Percentiles rank a stretch among this genome's conserved stretches.
Evolutionary conservation across 2,113 vertebrate species (phyloP).

Genomic region (Dicentrarchus labrax): DNA sequence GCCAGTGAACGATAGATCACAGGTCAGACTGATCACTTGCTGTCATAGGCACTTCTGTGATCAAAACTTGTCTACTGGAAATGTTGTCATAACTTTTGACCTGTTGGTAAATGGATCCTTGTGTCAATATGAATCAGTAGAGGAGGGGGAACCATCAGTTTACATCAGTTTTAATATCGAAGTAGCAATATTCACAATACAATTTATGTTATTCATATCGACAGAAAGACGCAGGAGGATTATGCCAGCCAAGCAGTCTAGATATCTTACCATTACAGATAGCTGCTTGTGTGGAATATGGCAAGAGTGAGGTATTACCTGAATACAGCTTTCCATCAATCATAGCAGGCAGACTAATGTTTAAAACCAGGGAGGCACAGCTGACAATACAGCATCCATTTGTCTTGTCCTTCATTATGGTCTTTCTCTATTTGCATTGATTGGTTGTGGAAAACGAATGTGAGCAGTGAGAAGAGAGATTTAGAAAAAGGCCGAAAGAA

Average conservation of each 20-base stretch:
- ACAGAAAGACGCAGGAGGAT: constrained; percentile 30
- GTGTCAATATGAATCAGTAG: constrained; percentile 20
- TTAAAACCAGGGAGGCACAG: constrained; percentile 60
- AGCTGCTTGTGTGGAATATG: constrained; percentile 44
- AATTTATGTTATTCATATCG: constrained; percentile 39
- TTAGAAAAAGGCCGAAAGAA: not conserved
- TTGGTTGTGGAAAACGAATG: constrained; percentile 68
- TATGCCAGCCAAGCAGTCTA: constrained; percentile 5
- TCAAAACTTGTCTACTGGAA: constrained; percentile 38
- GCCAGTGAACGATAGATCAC: constrained; percentile 50
- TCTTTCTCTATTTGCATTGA: constrained; percentile 76
- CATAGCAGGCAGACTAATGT: constrained; percentile 60
- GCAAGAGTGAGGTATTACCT: constrained; percentile 61
- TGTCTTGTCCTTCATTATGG: constrained; percentile 71
- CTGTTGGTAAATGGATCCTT: constrained; percentile 37
- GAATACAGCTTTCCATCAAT: constrained; percentile 70
- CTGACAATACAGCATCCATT: constrained; percentile 63
- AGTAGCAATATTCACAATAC: constrained; percentile 14
- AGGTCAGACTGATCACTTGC: constrained; percentile 42
- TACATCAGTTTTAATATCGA: constrained; percentile 12
- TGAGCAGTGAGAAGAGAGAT: constrained; percentile 28
- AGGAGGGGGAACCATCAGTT: constrained; percentile 1
- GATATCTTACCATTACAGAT: constrained; percentile 50
- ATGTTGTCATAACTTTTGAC: constrained; percentile 40
- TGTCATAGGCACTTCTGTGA: constrained; percentile 29